Evolutionary conservation across 2,888 invertebrate species (phyloP).

Genomic region (Ecliptopera silaceata): DNA sequence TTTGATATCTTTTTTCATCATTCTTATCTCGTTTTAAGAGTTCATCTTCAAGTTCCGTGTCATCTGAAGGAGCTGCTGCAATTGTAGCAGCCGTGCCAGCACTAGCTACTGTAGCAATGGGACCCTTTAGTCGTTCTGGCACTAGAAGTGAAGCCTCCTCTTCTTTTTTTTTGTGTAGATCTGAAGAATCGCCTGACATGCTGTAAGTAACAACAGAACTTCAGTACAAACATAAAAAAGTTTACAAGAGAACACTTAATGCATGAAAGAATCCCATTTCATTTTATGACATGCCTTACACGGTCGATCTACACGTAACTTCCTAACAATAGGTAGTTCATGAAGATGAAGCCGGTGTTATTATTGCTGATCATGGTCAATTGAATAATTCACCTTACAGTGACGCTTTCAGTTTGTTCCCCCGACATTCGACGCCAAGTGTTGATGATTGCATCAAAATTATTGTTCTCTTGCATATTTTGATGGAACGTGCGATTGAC

Average conservation of each 20-base stretch:
- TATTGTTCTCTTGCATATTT: constrained; percentile 70
- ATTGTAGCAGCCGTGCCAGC: constrained; percentile 38
- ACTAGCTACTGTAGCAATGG: constrained; percentile 43
- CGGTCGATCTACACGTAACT: not conserved
- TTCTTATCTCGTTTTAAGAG: constrained; percentile 49
- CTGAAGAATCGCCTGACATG: constrained; percentile 71
- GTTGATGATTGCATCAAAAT: constrained; percentile 72
- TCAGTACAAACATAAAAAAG: not conserved
- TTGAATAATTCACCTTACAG: constrained; percentile 60
- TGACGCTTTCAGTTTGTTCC: constrained; percentile 59
- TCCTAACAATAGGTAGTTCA: constrained; percentile 32
- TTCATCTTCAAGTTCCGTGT: constrained; percentile 44
- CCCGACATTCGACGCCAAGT: constrained; percentile 76
- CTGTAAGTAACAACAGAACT: constrained; percentile 46
- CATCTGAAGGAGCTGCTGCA: constrained; percentile 45
- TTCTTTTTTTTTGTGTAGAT: constrained; percentile 64
- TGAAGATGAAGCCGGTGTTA: constrained; percentile 30
- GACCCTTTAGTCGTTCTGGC: constrained; percentile 49
- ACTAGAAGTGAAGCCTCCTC: constrained; percentile 59
- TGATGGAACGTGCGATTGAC: constrained; percentile 29
- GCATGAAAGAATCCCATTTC: constrained; percentile 20
- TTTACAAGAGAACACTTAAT: not conserved
- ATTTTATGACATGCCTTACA: constrained; percentile 16
- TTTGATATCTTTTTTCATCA: constrained; percentile 52
- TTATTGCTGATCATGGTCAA: constrained; percentile 32